These are phyloP conservation scores for Pipistrellus kuhlii DNA, from an alignment of 2,797 vertebrate genomes.

Conservation along the genomic window DNA sequence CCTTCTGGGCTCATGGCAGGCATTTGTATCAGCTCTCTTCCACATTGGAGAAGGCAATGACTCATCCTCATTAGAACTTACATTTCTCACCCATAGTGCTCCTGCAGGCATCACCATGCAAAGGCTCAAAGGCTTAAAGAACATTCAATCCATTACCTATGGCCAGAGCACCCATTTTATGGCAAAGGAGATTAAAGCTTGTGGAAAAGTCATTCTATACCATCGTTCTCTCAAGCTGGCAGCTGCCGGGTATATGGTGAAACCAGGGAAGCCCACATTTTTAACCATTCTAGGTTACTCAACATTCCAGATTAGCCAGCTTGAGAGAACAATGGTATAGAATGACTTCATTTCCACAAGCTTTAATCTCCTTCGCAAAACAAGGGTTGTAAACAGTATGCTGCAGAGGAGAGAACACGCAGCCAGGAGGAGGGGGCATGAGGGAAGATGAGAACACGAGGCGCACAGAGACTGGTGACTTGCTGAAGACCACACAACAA, in stretches of 20 bases:
- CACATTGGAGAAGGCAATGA: not conserved
- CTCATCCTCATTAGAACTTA: conserved; percentile 23
- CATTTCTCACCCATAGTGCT: not conserved
- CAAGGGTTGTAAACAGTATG: not conserved
- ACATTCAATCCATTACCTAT: not conserved
- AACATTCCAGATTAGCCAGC: not conserved
- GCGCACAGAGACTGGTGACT: not conserved
- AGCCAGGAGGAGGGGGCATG: not conserved
- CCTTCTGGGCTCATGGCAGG: not conserved
- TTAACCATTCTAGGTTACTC: no score
- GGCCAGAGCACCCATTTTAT: not conserved
- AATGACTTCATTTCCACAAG: conserved; percentile 46
- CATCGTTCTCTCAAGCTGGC: conserved; percentile 26
- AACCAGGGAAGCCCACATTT: no score
- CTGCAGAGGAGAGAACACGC: not conserved
- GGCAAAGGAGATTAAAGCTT: not conserved
- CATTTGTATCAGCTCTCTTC: not conserved
- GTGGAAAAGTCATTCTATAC: conserved; percentile 29
- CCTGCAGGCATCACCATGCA: not conserved
- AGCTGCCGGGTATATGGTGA: no score
- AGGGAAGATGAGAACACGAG: not conserved
- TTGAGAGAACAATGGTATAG: conserved; percentile 13
- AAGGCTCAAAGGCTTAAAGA: conserved; percentile 28
- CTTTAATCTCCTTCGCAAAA: not conserved
- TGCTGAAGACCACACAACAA: not conserved